Base-by-base conservation (phyloP, 1,140 invertebrate species). In the Odontomachus brunneus region DNA sequence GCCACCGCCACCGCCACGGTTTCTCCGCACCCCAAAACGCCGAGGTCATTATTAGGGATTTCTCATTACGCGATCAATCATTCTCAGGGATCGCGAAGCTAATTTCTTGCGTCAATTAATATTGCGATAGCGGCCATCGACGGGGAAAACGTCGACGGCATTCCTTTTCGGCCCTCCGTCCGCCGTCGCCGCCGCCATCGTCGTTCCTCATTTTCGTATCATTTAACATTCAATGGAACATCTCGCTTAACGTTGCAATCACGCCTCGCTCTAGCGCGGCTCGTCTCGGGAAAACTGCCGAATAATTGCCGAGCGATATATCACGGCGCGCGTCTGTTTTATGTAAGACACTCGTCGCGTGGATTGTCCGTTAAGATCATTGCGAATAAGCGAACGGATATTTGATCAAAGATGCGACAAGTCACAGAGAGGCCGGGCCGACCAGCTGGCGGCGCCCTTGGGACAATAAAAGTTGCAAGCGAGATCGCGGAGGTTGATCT, bases 41-140 rank as follows among this genome's bases (percentile, higher is more conserved):
- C 87, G 44, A 78, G 90, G 91, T 93, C 91, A 93, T 94, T 94
- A 94, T 93, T 93, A 93, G 90, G 91, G 91, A 93, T 92, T 93
- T 92, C 90, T 93, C 92, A 93, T 93, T 93, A 93, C 84, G 91
- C 90, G 92, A 93, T 93, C 92, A 93, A 93, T 94, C 93, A 93
- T 93, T 92, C 89, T 82, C 84, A 75, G 83, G 84, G 89, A 89
- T 91, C 90, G 84, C 76, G 85, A 84, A 88, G 85, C 91, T 93
- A 92, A 94, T 94, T 93, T 93, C 90, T 90, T 90, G 87, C 90
- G 88, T 90, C 91, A 92, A 93, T 94, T 93, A 93, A 94, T 93
- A 92, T 92, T 88, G 86, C 83, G 86, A 90, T 76, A 86, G 60
- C 60, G 66, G 71, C 80, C 85, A 88, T 85, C 85, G 84, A 88